phyloP scores from a whole-genome alignment of 2,888 invertebrate species.

The Thecocarcelia acutangulata region DNA sequence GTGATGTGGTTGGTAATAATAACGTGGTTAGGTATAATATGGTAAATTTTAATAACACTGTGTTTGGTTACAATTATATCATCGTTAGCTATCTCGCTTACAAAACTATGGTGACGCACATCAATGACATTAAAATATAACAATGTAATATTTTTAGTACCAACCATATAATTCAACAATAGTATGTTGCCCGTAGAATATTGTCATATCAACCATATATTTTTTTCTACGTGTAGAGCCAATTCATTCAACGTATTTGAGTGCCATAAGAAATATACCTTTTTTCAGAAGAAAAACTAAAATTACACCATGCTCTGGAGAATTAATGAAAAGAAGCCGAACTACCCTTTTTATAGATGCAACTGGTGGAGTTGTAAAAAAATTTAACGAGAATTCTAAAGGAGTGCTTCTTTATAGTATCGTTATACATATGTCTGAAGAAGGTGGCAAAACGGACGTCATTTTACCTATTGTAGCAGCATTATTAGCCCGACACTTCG shows the following conservation, averaged over 20 bases:
- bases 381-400: background rate
- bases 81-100: too few relatives aligned
- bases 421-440: background rate
- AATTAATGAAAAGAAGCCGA: background rate
- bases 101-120: too few relatives aligned
- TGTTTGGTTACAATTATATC: too few relatives aligned
- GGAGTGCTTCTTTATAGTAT: constrained; percentile 7
- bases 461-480: constrained; percentile 31
- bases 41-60: too few relatives aligned
- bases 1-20: too few relatives aligned
- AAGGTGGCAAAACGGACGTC: background rate
- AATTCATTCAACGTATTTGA: constrained; percentile 14
- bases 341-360: background rate
- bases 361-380: background rate
- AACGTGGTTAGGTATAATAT: too few relatives aligned
- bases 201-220: too few relatives aligned
- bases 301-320: background rate
- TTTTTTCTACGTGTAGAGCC: too few relatives aligned
- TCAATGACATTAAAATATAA: too few relatives aligned
- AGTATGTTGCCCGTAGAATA: too few relatives aligned
- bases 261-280: constrained; percentile 19
- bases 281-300: background rate
- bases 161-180: too few relatives aligned
- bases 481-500: constrained; percentile 2
- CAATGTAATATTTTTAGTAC: too few relatives aligned